A percentile compares a stretch with the other conserved stretches of the same genome.
These are phyloP conservation scores for Callopanchax toddi DNA, from an alignment of 2,113 vertebrate genomes.

Conservation along the genomic window DNA sequence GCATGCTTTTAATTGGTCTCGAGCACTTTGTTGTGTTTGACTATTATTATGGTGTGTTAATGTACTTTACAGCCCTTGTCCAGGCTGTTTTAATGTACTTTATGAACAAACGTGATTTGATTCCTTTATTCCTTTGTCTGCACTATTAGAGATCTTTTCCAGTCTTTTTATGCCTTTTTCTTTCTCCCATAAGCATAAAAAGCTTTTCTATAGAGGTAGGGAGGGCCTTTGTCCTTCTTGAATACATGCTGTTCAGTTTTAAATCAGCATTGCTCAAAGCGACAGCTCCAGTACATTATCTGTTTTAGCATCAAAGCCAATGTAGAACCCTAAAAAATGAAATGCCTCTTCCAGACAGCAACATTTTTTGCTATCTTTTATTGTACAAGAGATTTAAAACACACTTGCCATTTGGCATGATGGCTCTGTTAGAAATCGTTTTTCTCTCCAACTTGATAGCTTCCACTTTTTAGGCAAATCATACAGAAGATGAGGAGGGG, in stretches of 20 bases:
- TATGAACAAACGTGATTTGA: no score
- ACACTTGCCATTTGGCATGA: neutral
- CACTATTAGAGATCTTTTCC: neutral
- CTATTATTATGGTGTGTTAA: no score
- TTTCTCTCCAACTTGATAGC: neutral
- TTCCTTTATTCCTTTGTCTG: neutral
- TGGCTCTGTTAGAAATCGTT: neutral
- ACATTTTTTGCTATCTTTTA: constrained; percentile 6
- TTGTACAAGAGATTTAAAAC: constrained; percentile 1
- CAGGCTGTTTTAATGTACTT: no score
- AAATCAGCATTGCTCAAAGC: constrained; percentile 29
- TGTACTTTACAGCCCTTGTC: no score
- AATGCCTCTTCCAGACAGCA: constrained; percentile 1
- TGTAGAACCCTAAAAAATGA: neutral
- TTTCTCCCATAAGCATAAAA: no score
- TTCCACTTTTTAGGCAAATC: neutral
- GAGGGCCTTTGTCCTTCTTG: neutral
- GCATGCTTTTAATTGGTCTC: neutral
- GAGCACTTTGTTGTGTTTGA: neutral
- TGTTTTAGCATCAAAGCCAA: constrained; percentile 13
- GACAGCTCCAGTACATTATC: constrained; percentile 9
- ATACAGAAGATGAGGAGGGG: neutral
- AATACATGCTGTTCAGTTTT: neutral
- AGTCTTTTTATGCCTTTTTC: no score
- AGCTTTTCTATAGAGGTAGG: no score